phyloP scores from a whole-genome alignment of 2,113 vertebrate genomes.

The Sprattus sprattus region DNA sequence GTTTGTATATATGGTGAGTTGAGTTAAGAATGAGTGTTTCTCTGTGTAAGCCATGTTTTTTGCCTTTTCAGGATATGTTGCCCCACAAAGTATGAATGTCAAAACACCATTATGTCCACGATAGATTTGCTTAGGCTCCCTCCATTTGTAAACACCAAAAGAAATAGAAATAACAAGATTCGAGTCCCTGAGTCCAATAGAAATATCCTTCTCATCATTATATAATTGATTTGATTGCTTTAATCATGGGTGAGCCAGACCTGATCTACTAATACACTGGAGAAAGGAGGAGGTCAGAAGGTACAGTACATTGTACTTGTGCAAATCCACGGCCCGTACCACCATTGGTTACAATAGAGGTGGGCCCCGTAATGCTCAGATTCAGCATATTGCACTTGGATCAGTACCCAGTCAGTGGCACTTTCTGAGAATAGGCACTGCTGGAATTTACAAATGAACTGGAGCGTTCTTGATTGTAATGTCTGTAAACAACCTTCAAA shows the following conservation, averaged over 20 bases:
- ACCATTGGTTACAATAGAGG: not conserved
- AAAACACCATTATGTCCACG: not conserved
- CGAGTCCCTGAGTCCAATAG: not conserved
- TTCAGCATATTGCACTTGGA: slow-evolving; percentile 22
- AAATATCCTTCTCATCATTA: not conserved
- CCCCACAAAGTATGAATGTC: not conserved
- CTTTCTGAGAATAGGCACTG: not conserved
- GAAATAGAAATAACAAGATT: slow-evolving; percentile 11
- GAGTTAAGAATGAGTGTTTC: not conserved
- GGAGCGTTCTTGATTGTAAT: not conserved
- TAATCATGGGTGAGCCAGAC: not conserved
- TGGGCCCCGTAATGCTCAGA: not conserved
- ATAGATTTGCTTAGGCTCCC: not conserved
- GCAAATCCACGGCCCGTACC: not conserved
- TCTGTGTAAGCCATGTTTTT: not conserved
- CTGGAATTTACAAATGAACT: not conserved
- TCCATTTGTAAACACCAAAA: not conserved
- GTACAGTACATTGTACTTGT: not conserved
- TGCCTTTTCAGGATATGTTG: not conserved
- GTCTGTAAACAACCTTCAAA: not conserved
- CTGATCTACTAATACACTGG: not conserved
- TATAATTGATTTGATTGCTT: slow-evolving; percentile 10
- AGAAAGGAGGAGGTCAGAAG: slow-evolving; percentile 7
- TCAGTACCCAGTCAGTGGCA: slow-evolving; percentile 15
- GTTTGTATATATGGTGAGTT: not conserved